A percentile compares a stretch with the other conserved stretches of the same genome.
These are phyloP conservation scores for Eubucco bourcierii DNA, from an alignment of 2,113 vertebrate genomes.

Conservation along the genomic window DNA sequence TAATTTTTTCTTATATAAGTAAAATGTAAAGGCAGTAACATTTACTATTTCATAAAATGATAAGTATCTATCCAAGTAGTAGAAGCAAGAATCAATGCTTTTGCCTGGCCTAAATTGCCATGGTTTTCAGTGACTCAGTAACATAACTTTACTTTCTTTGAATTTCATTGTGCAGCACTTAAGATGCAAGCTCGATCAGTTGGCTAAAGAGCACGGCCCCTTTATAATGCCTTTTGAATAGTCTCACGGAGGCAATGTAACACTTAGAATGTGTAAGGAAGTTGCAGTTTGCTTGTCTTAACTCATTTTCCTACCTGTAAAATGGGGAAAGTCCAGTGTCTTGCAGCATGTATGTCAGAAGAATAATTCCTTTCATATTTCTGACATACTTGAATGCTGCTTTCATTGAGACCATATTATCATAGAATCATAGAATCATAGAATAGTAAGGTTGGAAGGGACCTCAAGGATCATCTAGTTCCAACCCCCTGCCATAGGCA, in stretches of 20 bases:
- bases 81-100: background rate
- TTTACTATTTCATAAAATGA: background rate
- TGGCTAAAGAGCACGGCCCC: background rate
- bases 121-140: background rate
- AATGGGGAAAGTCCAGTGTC: background rate
- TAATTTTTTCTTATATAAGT: background rate
- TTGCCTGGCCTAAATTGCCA: background rate
- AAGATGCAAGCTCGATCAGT: background rate
- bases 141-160: background rate
- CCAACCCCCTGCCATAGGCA: no score
- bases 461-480: no score
- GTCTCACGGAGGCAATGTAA: background rate
- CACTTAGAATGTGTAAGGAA: background rate
- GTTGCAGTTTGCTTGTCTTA: background rate
- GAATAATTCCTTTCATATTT: background rate
- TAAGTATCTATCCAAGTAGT: background rate
- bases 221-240: background rate
- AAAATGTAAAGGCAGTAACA: background rate
- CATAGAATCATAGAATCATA: no score
- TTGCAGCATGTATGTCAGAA: background rate
- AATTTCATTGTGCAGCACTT: background rate
- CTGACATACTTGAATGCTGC: background rate
- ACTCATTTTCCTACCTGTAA: background rate
- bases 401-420: background rate
- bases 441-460: no score